Evolutionary conservation across 2,113 vertebrate species (phyloP).

Genomic region (Plotosus lineatus): DNA sequence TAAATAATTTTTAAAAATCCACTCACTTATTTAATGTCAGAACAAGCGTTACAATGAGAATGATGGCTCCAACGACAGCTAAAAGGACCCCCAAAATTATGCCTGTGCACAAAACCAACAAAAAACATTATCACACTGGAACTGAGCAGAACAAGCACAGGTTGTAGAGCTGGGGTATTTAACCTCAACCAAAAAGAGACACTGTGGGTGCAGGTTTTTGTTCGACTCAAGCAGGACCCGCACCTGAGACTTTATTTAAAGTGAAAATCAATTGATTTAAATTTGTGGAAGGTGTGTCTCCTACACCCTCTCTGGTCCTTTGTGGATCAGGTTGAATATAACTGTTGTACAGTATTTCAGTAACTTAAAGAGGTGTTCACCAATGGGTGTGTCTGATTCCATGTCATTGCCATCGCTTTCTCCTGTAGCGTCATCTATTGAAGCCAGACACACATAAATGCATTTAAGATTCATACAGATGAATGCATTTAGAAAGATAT

Average conservation of each 20-base stretch:
- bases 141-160: neutral
- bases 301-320: too few species aligned
- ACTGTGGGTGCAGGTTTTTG: too few species aligned
- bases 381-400: constrained; percentile 66
- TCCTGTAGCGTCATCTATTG: constrained; percentile 42
- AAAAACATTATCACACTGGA: neutral
- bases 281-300: too few species aligned
- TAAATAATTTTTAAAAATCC: neutral
- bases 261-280: too few species aligned
- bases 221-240: too few species aligned
- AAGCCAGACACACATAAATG: constrained; percentile 18
- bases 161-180: neutral
- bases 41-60: constrained; percentile 59
- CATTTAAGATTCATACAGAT: too few species aligned
- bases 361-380: constrained; percentile 61
- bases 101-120: constrained; percentile 50
- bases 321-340: too few species aligned
- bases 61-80: constrained; percentile 47
- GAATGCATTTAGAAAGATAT: neutral
- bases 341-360: too few species aligned
- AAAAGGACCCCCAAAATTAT: constrained; percentile 69
- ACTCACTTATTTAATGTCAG: constrained; percentile 65
- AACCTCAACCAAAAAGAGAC: neutral
- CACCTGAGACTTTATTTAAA: too few species aligned
- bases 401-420: constrained; percentile 55